Conservation (phyloP, 1,140 invertebrate species). For the Sitophilus oryzae region DNA sequence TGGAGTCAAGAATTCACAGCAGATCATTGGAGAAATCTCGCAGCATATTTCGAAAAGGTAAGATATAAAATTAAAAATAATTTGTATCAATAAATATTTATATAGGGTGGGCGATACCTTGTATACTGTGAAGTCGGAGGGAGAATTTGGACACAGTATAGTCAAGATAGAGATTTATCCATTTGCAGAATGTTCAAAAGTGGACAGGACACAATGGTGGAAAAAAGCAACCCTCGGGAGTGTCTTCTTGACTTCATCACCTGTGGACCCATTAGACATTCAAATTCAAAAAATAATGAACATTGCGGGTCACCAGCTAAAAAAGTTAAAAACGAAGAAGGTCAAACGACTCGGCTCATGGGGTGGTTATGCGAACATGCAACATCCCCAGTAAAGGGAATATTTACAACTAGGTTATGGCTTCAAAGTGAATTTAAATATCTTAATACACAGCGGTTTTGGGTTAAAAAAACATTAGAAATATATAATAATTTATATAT, state of each 20-base stretch:
- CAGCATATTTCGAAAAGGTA: slow-evolving; percentile 17
- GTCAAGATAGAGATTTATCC: slow-evolving; percentile 16
- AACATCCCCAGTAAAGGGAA: background rate
- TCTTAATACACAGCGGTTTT: background rate
- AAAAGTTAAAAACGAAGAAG: background rate
- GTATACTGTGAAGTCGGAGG: slow-evolving; percentile 16
- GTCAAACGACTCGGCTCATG: background rate
- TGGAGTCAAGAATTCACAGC: background rate
- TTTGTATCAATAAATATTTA: background rate
- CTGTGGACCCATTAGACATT: slow-evolving; percentile 14
- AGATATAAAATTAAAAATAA: no score
- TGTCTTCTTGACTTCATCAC: slow-evolving; percentile 11
- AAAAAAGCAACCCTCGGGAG: slow-evolving; percentile 3
- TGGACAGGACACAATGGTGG: slow-evolving; percentile 14
- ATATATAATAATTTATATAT: background rate
- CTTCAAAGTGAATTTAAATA: background rate
- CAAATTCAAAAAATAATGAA: slow-evolving; percentile 1
- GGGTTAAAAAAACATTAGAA: background rate
- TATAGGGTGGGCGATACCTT: slow-evolving; percentile 5
- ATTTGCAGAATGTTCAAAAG: slow-evolving; percentile 3
- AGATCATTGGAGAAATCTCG: slow-evolving; percentile 9
- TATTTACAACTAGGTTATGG: background rate
- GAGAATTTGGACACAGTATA: slow-evolving; percentile 12
- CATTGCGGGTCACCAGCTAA: background rate
- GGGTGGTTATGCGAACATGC: slow-evolving; percentile 1